Evolutionary conservation across 2,888 invertebrate genomes (phyloP), one percentile per base, ranked within the genome.

Genomic region (Thymelicus acteon): DNA sequence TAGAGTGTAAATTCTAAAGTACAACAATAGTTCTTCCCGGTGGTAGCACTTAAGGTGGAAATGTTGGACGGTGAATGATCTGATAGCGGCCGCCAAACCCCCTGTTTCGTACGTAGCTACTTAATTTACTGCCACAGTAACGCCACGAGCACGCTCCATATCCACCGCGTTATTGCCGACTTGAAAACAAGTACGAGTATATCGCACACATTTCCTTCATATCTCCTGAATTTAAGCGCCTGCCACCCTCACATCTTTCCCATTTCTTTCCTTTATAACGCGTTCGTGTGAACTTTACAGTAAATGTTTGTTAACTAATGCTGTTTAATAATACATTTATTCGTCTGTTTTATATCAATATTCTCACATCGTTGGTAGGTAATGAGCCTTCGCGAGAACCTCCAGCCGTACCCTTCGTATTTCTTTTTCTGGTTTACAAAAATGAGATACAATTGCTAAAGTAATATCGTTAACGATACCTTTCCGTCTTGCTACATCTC

Each of bases 121-220:
- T 79, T 76, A 78, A 92, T 92, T 92, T 92, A 93, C 88, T 89
- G 89, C 89, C 85, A 85, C 86, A 88, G 91, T 86, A 88, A 91
- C 87, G 92, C 92, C 93, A 92, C 86, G 83, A 91, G 86, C 92
- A 91, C 88, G 90, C 91, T 89, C 91, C 90, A 87, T 88, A 91
- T 89, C 88, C 89, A 88, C 87, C 85, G 84, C 88, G 90, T 92
- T 92, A 93, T 92, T 92, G 89, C 92, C 91, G 89, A 90, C 92
- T 93, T 90, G 90, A 91, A 92, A 91, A 88, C 89, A 91, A 89
- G 89, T 91, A 88, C 89, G 90, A 89, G 89, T 91, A 92, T 88
- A 85, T 86, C 88, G 85, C 85, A 89, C 87, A 90, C 88, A 90
- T 90, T 91, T 92, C 85, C 87, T 87, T 88, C 87, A 88, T 91